Evolutionary conservation across 1,140 invertebrate genomes (phyloP), one percentile per base, ranked within the genome.

Genomic region (Cotesia glomerata): DNA sequence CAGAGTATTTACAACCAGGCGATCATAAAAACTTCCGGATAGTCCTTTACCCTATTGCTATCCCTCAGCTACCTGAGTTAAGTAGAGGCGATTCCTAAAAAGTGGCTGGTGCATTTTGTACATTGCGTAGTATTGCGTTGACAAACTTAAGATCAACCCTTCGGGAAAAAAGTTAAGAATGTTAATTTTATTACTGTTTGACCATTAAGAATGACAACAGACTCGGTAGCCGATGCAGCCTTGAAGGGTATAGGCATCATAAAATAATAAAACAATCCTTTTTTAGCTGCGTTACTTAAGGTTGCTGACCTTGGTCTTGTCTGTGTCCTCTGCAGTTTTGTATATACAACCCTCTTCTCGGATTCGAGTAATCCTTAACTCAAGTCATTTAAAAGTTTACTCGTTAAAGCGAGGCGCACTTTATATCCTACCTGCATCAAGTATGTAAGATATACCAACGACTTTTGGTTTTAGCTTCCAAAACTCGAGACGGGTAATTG

Each of bases 321-420:
- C 16, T 16, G 16, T 63, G 49, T 13, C 36, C 35, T 14, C 14
- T 34, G 26, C 1, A 26, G 26, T 2, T 26, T 2, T 1, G 1
- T 26, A 26, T 26, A 26, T 26, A 26, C 26, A 26, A 26, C 26
- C 26, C 26, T 51, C 26, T 34, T 35, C 45, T 26, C 13, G 49
- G 45, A 35, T 34, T 18, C n/a, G 18, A 8, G 63, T 39, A 26
- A 52, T 63, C 26, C 35, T 39, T 13, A 11, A 61, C 39, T 45
- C 5, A 36, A 63, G 61, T 63, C 34, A 32, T 71, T 71, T 68
- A 16, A 39, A 74, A 74, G 61, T 74, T 74, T 69, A 58, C 35
- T 74, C 73, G 69, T 74, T 74, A 71, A 71, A 72, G 66, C 52
- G 5, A 14, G n/a, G 45, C 69, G 58, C 62, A 65, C 52, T 54